These are phyloP conservation scores for Ostrea edulis DNA, from an alignment of 1,140 invertebrate genomes.

Conservation along the genomic window DNA sequence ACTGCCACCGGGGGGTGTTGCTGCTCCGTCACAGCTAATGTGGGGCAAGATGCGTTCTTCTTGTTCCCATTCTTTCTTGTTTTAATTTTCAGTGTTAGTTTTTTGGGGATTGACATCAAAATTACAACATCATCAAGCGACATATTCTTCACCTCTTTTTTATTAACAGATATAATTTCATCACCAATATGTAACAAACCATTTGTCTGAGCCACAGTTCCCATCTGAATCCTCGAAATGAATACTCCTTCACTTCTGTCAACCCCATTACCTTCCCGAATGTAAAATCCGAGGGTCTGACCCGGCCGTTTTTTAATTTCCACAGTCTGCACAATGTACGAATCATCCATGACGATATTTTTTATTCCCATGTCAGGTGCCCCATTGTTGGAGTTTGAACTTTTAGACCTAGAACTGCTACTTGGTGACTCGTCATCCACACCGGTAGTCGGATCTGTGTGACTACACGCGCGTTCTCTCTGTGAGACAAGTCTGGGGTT, in stretches of 20 bases:
- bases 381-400: slow-evolving; percentile 61
- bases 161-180: slow-evolving; percentile 98
- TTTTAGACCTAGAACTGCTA: slow-evolving; percentile 63
- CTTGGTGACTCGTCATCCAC: slow-evolving; percentile 51
- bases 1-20: slow-evolving; percentile 94
- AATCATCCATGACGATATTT: slow-evolving; percentile 77
- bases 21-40: slow-evolving; percentile 79
- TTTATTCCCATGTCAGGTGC: slow-evolving; percentile 78
- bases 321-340: slow-evolving; percentile 90
- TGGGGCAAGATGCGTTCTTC: slow-evolving; percentile 77
- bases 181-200: slow-evolving; percentile 98
- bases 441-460: not conserved
- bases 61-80: slow-evolving; percentile 73
- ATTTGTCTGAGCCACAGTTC: slow-evolving; percentile 91
- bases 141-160: slow-evolving; percentile 98
- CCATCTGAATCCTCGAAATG: slow-evolving; percentile 95
- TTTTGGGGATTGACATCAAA: slow-evolving; percentile 98
- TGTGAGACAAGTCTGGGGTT: not conserved
- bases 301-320: slow-evolving; percentile 99
- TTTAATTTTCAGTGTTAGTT: slow-evolving; percentile 94
- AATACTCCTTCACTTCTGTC: slow-evolving; percentile 97
- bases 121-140: slow-evolving; percentile 99
- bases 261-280: slow-evolving; percentile 96
- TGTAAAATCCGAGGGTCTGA: slow-evolving; percentile 98
- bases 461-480: slow-evolving; percentile 41